Percentiles rank a stretch among this genome's conserved stretches.
Conservation (phyloP, 2,888 invertebrate genomes). For the Linnaemya vulpina region DNA sequence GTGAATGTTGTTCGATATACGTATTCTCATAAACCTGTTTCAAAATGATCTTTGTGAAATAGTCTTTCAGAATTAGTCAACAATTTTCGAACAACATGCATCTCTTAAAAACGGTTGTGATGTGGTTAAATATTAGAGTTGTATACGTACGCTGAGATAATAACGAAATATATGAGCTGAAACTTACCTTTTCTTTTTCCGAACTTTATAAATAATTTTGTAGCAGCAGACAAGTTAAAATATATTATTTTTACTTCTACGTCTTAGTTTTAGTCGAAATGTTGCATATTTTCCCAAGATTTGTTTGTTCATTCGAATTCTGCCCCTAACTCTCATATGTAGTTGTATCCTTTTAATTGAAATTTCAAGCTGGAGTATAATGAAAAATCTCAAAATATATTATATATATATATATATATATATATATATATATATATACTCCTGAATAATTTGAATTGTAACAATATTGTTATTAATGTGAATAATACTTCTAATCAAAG, state of each 20-base stretch:
- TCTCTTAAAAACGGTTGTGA: too few species aligned
- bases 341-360: background rate
- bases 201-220: background rate
- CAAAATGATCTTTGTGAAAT: too few species aligned
- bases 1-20: too few species aligned
- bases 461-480: background rate
- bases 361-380: background rate
- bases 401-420: too few species aligned
- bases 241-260: background rate
- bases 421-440: too few species aligned
- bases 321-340: background rate
- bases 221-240: background rate
- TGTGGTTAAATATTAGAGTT: background rate
- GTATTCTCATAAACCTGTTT: too few species aligned
- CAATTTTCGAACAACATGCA: too few species aligned
- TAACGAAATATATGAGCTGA: background rate
- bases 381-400: background rate
- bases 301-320: background rate
- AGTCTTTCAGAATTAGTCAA: too few species aligned
- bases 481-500: background rate
- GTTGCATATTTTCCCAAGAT: background rate
- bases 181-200: background rate
- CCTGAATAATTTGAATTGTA: constrained; percentile 2
- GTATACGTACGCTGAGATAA: background rate
- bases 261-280: background rate